These are phyloP conservation scores for Papilio machaon DNA, from an alignment of 1,140 invertebrate species.

Conservation along the genomic window DNA sequence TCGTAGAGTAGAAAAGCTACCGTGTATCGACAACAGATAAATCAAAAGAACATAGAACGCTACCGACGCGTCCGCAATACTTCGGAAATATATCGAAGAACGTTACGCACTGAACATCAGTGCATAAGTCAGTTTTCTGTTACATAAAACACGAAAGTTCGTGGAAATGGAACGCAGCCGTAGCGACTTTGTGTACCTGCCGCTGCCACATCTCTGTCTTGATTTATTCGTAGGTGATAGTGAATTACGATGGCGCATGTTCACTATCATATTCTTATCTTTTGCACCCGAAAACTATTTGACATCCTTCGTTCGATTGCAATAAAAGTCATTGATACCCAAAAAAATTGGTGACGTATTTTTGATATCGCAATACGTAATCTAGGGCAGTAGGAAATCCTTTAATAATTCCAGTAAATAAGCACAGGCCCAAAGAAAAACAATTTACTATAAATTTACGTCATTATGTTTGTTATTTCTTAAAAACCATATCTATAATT, in stretches of 20 bases:
- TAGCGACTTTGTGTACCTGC: conserved; percentile 54
- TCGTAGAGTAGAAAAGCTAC: conserved; percentile 63
- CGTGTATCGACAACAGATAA: conserved; percentile 75
- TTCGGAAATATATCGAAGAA: conserved; percentile 56
- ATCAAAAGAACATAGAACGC: conserved; percentile 61
- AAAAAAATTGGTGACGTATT: neutral
- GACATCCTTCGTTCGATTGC: neutral
- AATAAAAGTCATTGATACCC: neutral
- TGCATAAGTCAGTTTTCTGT: conserved; percentile 59
- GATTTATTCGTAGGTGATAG: conserved; percentile 53
- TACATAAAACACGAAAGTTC: conserved; percentile 55
- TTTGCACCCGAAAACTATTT: conserved; percentile 21
- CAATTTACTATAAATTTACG: neutral
- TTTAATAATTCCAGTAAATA: neutral
- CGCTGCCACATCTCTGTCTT: conserved; percentile 53
- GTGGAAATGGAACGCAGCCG: conserved; percentile 55
- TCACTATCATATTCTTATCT: conserved; percentile 6
- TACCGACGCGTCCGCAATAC: conserved; percentile 50
- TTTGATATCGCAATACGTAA: neutral
- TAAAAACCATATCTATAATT: too few species aligned
- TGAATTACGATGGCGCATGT: conserved; percentile 11
- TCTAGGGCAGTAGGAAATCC: neutral
- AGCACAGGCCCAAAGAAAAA: neutral
- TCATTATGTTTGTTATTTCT: too few species aligned
- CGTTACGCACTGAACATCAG: conserved; percentile 56